Evolutionary conservation across 1,140 invertebrate species (phyloP).

Genomic region (Drosophila serrata): DNA sequence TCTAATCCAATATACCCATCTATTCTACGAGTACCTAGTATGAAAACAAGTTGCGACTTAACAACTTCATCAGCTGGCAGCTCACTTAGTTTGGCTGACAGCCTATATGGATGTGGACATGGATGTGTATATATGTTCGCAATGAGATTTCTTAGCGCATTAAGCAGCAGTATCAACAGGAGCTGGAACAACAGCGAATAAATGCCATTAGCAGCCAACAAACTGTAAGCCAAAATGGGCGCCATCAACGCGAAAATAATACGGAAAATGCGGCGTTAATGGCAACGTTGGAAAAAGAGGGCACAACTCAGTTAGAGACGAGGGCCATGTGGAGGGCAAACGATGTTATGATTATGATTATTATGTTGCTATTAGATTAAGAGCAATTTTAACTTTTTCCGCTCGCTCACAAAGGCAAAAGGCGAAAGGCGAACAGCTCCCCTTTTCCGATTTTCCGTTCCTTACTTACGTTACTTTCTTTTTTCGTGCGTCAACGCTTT

Average conservation of each 20-base stretch:
- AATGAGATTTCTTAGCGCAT: slow-evolving; percentile 77
- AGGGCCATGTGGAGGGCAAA: slow-evolving; percentile 66
- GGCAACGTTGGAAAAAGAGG: slow-evolving; percentile 41
- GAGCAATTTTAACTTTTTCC: slow-evolving; percentile 80
- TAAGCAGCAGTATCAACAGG: slow-evolving; percentile 51
- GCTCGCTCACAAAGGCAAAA: slow-evolving; percentile 34
- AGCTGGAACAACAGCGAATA: slow-evolving; percentile 55
- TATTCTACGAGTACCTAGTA: not conserved
- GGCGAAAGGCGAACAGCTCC: not conserved
- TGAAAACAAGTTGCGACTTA: slow-evolving; percentile 71
- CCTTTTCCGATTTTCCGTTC: slow-evolving; percentile 26
- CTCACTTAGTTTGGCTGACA: slow-evolving; percentile 59
- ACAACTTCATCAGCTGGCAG: slow-evolving; percentile 72
- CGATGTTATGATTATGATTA: slow-evolving; percentile 84
- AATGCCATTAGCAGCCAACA: slow-evolving; percentile 74
- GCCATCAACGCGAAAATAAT: slow-evolving; percentile 81
- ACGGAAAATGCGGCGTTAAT: slow-evolving; percentile 79
- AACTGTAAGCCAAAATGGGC: slow-evolving; percentile 80
- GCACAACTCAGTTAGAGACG: not conserved
- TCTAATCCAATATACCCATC: not conserved
- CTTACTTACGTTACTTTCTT: slow-evolving; percentile 32
- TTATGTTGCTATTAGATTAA: slow-evolving; percentile 85
- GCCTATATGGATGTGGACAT: slow-evolving; percentile 3
- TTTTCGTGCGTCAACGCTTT: slow-evolving; percentile 67
- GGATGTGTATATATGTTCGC: slow-evolving; percentile 20